Evolutionary conservation across 2,797 vertebrate species (phyloP).

Genomic region (Sitta carolinensis): DNA sequence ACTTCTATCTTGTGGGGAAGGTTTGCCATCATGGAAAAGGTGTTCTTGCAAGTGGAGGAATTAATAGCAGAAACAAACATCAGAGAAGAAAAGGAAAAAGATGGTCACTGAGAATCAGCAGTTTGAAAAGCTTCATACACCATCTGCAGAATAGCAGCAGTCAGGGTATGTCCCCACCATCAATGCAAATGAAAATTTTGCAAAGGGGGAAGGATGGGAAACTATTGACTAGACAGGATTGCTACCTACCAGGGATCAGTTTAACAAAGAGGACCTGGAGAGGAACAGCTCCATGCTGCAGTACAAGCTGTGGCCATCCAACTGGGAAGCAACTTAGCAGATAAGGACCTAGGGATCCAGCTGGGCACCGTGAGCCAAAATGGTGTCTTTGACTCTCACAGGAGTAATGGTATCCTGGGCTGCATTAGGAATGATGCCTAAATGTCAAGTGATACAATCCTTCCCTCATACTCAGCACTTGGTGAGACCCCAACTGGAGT

Average conservation of each 20-base stretch:
- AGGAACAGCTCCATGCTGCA: background rate
- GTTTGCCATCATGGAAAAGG: background rate
- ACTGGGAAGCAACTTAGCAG: background rate
- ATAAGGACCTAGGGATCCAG: background rate
- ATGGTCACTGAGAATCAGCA: background rate
- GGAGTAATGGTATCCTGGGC: background rate
- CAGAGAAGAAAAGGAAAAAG: background rate
- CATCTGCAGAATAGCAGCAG: background rate
- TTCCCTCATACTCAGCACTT: background rate
- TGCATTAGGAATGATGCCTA: background rate
- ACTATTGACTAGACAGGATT: background rate
- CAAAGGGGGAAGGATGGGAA: background rate
- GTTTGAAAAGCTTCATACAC: background rate
- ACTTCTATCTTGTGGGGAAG: background rate
- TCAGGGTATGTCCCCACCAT: fast-evolving
- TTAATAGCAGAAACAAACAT: background rate
- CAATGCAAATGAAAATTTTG: background rate
- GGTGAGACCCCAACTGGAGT: too few relatives aligned
- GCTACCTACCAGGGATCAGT: background rate
- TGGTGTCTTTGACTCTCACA: background rate
- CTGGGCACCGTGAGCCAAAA: background rate
- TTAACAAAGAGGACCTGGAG: background rate
- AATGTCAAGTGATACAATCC: background rate
- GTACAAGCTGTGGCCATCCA: background rate
- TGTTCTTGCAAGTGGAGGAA: fast-evolving